Conservation (phyloP, 2,888 invertebrate genomes). For the Calameuta filiformis region DNA sequence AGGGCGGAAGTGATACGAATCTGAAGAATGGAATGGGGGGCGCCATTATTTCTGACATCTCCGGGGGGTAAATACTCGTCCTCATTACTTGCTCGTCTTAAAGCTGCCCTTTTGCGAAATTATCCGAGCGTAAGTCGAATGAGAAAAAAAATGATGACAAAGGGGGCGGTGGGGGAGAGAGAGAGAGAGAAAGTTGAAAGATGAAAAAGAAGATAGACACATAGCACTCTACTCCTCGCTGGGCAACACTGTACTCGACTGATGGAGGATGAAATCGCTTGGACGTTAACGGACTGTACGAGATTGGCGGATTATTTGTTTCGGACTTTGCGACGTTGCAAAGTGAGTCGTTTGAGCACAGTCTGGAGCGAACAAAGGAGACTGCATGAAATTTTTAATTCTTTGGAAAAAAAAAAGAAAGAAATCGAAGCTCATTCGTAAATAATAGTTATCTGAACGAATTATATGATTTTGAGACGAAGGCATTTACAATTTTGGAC, state of each 20-base stretch:
- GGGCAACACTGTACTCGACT: neutral
- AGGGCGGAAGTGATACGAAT: slow-evolving; percentile 33
- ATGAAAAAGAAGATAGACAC: neutral
- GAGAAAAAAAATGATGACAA: neutral
- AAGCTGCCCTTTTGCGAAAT: neutral
- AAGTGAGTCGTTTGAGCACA: neutral
- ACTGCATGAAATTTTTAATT: neutral
- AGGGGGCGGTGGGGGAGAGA: neutral
- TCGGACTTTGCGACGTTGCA: neutral
- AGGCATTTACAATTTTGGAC: neutral
- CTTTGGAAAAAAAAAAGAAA: neutral
- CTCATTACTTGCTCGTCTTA: slow-evolving; percentile 26
- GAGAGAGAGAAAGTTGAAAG: neutral
- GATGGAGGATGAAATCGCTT: neutral
- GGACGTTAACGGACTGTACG: neutral
- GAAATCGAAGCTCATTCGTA: neutral
- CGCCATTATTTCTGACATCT: slow-evolving; percentile 39
- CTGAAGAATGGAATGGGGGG: slow-evolving; percentile 35
- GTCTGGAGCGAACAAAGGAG: neutral
- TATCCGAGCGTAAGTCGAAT: neutral
- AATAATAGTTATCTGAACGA: neutral
- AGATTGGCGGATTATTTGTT: neutral
- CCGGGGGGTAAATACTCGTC: slow-evolving; percentile 41
- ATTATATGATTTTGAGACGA: neutral
- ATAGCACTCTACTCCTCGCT: neutral